Base-by-base conservation (phyloP, 1,140 invertebrate species). In the Drosophila novamexicana region DNA sequence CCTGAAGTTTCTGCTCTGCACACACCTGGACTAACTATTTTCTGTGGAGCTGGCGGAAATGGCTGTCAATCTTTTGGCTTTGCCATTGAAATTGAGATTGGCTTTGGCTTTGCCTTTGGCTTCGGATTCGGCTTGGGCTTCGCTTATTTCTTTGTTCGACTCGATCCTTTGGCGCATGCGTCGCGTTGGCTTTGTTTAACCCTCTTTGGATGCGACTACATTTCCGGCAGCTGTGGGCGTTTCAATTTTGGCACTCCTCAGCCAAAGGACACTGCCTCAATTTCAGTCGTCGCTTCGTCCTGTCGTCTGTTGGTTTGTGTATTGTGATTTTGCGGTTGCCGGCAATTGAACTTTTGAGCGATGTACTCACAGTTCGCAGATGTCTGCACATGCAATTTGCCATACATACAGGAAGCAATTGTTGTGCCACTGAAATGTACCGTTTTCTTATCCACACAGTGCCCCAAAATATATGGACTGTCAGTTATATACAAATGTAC, bases 191-290 rank as follows among this genome's bases (percentile, higher is more conserved):
- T 67, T 86, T 75, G 54, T 69, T 56, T 29, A 72, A 72, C 56
- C 68, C 74, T 62, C 58, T 67, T 52, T 61, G 40, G 34, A 29
- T 39, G 47, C 22, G 50, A 36, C 12, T 40, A 44, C 74, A 69
- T 57, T 88, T 91, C 89, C 89, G 89, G 89, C 89, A 91, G 89
- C 85, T 91, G 89, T 88, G 83, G 89, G 89, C 88, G 89, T 82
- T 89, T 75, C 69, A 54, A 70, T 68, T 75, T 82, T 74, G 68
- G 63, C 79, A 79, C 82, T 82, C 65, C 63, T 69, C 70, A 50
- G 36, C 39, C 16, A 61, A 47, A 62, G 53, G 29, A 14, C 8
- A 16, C 42, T 74, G 29, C 36, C 37, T 50, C 36, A 10, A 59
- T 34, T 29, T 36, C 29, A 12, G 7, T n/a, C n/a, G 29, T 12